These are phyloP conservation scores for Apaloderma vittatum DNA, from an alignment of 2,113 vertebrate genomes.

Conservation along the genomic window DNA sequence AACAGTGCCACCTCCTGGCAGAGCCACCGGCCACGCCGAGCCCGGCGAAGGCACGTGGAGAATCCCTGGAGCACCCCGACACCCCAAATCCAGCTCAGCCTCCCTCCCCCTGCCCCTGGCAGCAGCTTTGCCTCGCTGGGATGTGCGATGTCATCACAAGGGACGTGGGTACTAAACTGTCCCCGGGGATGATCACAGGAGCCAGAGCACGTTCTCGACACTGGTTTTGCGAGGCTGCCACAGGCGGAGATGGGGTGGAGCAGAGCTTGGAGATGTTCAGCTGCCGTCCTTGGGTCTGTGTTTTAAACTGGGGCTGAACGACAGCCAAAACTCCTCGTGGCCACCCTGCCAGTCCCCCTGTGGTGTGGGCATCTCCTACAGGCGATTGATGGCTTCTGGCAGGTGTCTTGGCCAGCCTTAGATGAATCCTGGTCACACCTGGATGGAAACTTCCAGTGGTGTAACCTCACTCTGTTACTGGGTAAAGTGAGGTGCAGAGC, in stretches of 20 bases:
- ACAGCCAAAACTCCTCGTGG: fast-evolving
- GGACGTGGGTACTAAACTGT: fast-evolving
- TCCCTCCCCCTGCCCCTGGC: neutral
- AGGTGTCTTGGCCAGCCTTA: neutral
- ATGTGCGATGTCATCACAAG: neutral
- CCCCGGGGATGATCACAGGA: fast-evolving
- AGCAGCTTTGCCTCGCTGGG: neutral
- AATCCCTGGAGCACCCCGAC: no score
- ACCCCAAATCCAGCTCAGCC: neutral
- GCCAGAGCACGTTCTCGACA: neutral
- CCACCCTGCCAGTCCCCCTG: fast-evolving
- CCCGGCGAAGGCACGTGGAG: fast-evolving
- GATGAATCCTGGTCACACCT: neutral
- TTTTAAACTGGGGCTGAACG: neutral
- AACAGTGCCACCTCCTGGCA: slow-evolving; percentile 76
- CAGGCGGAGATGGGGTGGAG: neutral
- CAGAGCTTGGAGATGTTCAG: neutral
- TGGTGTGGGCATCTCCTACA: fast-evolving
- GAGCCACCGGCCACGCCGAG: neutral
- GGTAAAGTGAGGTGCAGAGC: slow-evolving; percentile 11
- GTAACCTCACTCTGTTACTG: fast-evolving
- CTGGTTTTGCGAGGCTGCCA: fast-evolving
- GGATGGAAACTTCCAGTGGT: neutral
- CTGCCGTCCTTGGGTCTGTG: no score
- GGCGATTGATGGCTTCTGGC: neutral